Conservation (phyloP, 1,140 invertebrate genomes). For the Pseudomyrmex cubaensis region DNA sequence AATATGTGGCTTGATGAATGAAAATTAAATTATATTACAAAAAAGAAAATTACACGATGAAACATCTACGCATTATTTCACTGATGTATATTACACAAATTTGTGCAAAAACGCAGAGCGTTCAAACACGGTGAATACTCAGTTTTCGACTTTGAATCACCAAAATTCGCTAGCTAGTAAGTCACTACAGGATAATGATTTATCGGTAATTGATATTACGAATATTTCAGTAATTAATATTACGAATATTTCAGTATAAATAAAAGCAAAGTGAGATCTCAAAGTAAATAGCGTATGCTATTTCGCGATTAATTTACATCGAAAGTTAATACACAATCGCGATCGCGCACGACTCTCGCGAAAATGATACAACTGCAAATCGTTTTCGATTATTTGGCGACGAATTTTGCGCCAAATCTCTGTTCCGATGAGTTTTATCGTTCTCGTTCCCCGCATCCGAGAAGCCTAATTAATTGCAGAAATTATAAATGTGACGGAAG, state of each 20-base stretch:
- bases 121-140: not conserved
- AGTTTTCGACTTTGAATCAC: not conserved
- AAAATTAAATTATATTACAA: not conserved
- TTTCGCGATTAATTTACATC: slow-evolving; percentile 33
- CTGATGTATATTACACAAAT: slow-evolving; percentile 3
- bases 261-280: not conserved
- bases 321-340: slow-evolving; percentile 37
- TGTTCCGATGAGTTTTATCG: slow-evolving; percentile 21
- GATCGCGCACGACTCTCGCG: slow-evolving; percentile 1
- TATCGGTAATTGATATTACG: too few relatives aligned
- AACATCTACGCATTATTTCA: slow-evolving; percentile 9
- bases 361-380: slow-evolving; percentile 15
- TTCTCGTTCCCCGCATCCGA: slow-evolving; percentile 20
- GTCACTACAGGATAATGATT: too few relatives aligned
- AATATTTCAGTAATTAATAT: not conserved
- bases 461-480: slow-evolving; percentile 34
- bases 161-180: not conserved
- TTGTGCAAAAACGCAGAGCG: not conserved
- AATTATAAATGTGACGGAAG: slow-evolving; percentile 61
- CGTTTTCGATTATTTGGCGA: slow-evolving; percentile 26
- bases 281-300: not conserved
- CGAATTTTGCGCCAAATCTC: not conserved
- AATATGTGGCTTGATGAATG: slow-evolving; percentile 10
- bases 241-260: not conserved
- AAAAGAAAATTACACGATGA: not conserved